Base-by-base conservation (phyloP, 2,888 invertebrate species). In the Monoplex corrugatus region DNA sequence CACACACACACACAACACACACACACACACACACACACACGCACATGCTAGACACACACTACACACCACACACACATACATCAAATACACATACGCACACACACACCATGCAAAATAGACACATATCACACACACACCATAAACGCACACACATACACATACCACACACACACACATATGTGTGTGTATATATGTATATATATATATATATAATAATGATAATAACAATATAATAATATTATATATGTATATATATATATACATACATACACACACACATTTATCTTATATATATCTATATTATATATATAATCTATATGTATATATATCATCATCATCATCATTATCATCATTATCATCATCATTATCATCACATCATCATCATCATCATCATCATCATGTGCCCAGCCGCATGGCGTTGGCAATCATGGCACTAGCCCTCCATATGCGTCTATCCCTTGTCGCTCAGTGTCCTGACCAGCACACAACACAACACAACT, bases 1-100 rank as follows among this genome's bases (percentile, higher is more conserved):
- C 78, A 43, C 78, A 80, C 78, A 43, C 78, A 80, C 78, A n/a
- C n/a, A n/a, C n/a, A n/a, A 43, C 43, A 43, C 72, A 32, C 35
- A 35, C 72, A 19, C 35, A 35, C 72, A 72, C 23, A 72, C 72
- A 8, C 23, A 72, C 2, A 38, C 32, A 35, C 72, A 72, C 35
- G 35, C 13, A 35, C 38, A 72, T 72, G 72, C 32, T 35, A 35
- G 32, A 8, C 63, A 6, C 28, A 68, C 57, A 57, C 57, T 32
- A 35, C 75, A 75, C 57, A 57, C 75, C 10, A 28, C 57, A 57
- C 16, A 57, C 57, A 57, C 28, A 57, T 57, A 28, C 57, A 10
- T 57, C 57, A 57, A 57, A 2, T 23, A 23, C 2, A 13, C 10
- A 75, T 2, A 35, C 6, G 32, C 28, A 23, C 75, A n/a, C n/a